Percentiles rank a stretch among this genome's conserved stretches.
These are phyloP conservation scores for Physocephala rufipes DNA, from an alignment of 2,888 invertebrate genomes.

Conservation along the genomic window DNA sequence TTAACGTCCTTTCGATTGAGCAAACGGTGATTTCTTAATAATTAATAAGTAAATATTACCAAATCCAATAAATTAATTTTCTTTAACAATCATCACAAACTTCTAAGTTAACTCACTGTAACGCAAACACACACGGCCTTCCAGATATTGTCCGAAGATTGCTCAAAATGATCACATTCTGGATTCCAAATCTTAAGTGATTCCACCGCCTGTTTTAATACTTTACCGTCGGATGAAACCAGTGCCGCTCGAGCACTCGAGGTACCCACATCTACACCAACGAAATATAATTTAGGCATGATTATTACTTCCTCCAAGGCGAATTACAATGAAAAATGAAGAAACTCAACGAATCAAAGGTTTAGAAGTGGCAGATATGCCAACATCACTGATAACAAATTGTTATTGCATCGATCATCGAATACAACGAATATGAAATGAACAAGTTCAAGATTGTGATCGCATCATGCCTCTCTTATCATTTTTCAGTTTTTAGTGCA, in stretches of 20 bases:
- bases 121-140: constrained; percentile 72
- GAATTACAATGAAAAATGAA: not conserved
- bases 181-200: constrained; percentile 82
- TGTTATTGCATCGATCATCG: too few relatives aligned
- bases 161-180: constrained; percentile 82
- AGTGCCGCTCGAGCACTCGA: constrained; percentile 89
- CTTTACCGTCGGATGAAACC: constrained; percentile 75
- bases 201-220: constrained; percentile 72
- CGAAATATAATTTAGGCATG: constrained; percentile 68
- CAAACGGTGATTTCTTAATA: too few relatives aligned
- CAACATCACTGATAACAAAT: too few relatives aligned
- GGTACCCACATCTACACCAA: constrained; percentile 94
- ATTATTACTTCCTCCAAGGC: not conserved
- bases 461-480: too few relatives aligned
- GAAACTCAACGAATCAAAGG: not conserved
- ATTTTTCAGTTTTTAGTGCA: too few relatives aligned
- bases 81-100: too few relatives aligned
- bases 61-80: too few relatives aligned
- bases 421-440: too few relatives aligned
- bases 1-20: too few relatives aligned
- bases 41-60: too few relatives aligned
- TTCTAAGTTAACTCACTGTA: constrained; percentile 70
- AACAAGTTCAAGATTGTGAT: too few relatives aligned
- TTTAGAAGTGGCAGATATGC: too few relatives aligned
- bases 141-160: constrained; percentile 93